A percentile compares a stretch with the other conserved stretches of the same genome.
phyloP scores from a whole-genome alignment of 2,113 vertebrate genomes.

The Ceyx margarethae region DNA sequence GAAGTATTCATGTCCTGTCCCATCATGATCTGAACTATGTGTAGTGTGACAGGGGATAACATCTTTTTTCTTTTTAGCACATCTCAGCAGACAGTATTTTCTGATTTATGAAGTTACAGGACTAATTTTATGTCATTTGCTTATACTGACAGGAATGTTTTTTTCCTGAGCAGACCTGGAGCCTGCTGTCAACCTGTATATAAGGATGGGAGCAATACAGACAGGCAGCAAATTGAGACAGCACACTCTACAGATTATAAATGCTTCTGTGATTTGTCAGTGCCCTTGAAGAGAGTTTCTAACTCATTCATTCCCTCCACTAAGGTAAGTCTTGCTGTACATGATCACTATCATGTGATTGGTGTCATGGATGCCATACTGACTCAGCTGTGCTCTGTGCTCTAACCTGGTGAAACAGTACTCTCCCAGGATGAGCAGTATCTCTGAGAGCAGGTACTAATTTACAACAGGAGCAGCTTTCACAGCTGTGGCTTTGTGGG shows the following conservation, averaged over 20 bases:
- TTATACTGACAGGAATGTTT: background rate
- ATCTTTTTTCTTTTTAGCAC: background rate
- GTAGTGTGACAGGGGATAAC: background rate
- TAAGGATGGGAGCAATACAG: background rate
- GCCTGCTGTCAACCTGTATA: background rate
- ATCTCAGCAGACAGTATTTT: background rate
- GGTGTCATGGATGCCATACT: background rate
- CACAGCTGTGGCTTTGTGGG: constrained; percentile 51
- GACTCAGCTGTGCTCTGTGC: background rate
- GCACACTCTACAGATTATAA: background rate
- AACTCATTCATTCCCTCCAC: background rate
- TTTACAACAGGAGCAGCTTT: constrained; percentile 39
- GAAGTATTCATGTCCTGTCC: background rate
- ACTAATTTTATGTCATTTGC: background rate
- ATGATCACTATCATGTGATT: background rate
- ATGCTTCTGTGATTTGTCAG: background rate
- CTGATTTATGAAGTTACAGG: background rate
- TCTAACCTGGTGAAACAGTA: background rate
- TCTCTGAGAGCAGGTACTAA: constrained; percentile 14
- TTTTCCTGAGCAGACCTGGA: background rate
- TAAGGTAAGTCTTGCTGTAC: background rate
- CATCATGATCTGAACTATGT: background rate
- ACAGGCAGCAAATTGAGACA: background rate
- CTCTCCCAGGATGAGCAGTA: background rate
- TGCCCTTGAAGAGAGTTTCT: constrained; percentile 13